Evolutionary conservation across 2,797 vertebrate species (phyloP).

Genomic region (Eptatretus atami): DNA sequence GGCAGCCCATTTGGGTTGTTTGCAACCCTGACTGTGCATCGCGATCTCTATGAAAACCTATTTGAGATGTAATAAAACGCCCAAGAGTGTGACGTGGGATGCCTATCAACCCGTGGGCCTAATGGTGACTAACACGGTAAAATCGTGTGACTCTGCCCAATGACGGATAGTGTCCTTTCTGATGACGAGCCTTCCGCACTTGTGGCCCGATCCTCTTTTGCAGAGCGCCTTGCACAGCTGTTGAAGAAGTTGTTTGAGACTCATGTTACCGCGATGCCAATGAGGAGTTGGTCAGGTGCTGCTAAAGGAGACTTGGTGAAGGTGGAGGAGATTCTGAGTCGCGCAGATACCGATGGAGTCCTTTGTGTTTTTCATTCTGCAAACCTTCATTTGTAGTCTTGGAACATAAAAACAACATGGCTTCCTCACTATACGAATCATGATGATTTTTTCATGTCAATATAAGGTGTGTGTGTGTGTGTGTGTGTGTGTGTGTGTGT

Average conservation of each 20-base stretch:
- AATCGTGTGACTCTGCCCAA: too few species aligned
- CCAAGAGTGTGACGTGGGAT: background rate
- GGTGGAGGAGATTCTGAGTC: slow-evolving; percentile 87
- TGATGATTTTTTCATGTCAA: too few species aligned
- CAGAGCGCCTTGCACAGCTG: slow-evolving; percentile 77
- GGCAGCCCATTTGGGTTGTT: slow-evolving; percentile 1
- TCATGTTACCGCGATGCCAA: slow-evolving; percentile 91
- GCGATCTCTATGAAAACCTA: slow-evolving; percentile 7
- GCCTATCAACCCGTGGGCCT: too few species aligned
- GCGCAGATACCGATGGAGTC: slow-evolving; percentile 66
- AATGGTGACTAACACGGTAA: too few species aligned
- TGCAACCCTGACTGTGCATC: background rate
- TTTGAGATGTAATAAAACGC: slow-evolving; percentile 8
- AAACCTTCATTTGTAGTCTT: too few species aligned
- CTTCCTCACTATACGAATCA: too few species aligned
- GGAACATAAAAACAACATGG: too few species aligned
- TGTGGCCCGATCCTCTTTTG: slow-evolving; percentile 8
- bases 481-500: too few species aligned
- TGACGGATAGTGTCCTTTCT: too few species aligned
- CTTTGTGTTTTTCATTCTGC: too few species aligned
- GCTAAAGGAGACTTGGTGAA: slow-evolving; percentile 91
- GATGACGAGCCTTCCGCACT: too few species aligned
- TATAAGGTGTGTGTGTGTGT: too few species aligned
- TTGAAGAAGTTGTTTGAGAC: slow-evolving; percentile 97
- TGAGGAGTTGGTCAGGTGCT: slow-evolving; percentile 80